These are phyloP conservation scores for Hippasteria phrygiana DNA, from an alignment of 53 echinoderm and acorn worm genomes.

Conservation along the genomic window DNA sequence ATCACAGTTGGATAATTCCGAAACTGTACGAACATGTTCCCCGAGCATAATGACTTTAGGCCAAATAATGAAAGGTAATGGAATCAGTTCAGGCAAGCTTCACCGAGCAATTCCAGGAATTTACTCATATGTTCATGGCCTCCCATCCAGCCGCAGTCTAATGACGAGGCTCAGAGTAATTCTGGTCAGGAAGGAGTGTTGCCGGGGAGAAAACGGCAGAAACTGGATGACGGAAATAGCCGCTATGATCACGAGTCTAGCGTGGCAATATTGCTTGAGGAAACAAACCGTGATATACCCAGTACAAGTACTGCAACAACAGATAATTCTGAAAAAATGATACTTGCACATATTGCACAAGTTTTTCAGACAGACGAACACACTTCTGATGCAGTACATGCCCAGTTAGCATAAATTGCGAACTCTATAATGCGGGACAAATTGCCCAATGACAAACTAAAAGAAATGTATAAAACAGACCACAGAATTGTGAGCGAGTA, in stretches of 20 bases:
- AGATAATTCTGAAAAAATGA: too few relatives aligned
- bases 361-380: constrained; percentile 16
- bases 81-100: neutral
- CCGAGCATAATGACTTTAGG: neutral
- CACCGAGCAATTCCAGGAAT: neutral
- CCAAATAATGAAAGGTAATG: constrained; percentile 4
- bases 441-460: constrained; percentile 5
- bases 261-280: neutral
- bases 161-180: neutral
- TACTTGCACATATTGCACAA: neutral
- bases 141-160: neutral
- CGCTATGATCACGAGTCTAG: neutral
- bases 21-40: neutral
- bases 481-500: too few relatives aligned
- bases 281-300: neutral
- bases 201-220: constrained; percentile 1
- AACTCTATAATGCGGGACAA: constrained; percentile 15
- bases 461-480: too few relatives aligned
- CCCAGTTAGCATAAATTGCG: constrained; percentile 30
- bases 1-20: neutral
- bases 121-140: neutral
- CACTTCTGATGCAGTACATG: constrained; percentile 1
- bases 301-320: neutral
- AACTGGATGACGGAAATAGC: neutral
- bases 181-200: neutral